Evolutionary conservation across 2,888 invertebrate species (phyloP), one percentile per base, ranked within the genome.

Genomic region (Ametastegia equiseti): DNA sequence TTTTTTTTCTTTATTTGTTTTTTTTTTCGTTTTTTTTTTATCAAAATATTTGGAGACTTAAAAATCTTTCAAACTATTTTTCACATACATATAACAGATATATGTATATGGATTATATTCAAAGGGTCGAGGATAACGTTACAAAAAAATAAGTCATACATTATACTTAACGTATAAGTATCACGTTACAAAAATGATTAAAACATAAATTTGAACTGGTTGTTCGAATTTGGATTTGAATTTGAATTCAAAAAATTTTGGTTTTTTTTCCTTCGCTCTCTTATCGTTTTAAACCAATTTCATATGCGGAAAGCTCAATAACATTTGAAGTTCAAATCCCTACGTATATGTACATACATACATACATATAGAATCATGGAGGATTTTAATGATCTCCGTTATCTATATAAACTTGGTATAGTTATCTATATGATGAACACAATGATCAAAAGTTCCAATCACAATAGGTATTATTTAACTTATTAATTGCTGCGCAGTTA

Each of bases 391-490:
- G n/a, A 45, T 60, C 78, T 78, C 42, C 63, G 1, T 78, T n/a
- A n/a, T 78, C 78, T 78, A 39, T 50, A 78, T 78, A 42, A 78
- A 78, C 78, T 78, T 60, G 63, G 78, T 78, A 78, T 78, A 78
- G 78, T 78, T 78, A 78, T 78, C 78, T 60, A 78, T 86, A 88
- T 78, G 85, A 88, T 90, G 90, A 90, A 90, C 90, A 90, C 90
- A 90, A 88, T 89, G 87, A 88, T 88, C 87, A 85, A 88, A 83
- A 87, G 81, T 83, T 84, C 87, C 85, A 85, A 89, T 88, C 87
- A 89, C 88, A 85, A 88, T 87, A 86, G 84, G 87, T 82, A 85
- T n/a, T n/a, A n/a, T 83, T 84, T 84, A 85, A 86, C 15, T 63
- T 45, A 57, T 39, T 30, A 63, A 60, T 78, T 78, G 42, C 78